These are phyloP conservation scores for Melanerpes aurifrons DNA, from an alignment of 2,113 vertebrate species.

Conservation along the genomic window DNA sequence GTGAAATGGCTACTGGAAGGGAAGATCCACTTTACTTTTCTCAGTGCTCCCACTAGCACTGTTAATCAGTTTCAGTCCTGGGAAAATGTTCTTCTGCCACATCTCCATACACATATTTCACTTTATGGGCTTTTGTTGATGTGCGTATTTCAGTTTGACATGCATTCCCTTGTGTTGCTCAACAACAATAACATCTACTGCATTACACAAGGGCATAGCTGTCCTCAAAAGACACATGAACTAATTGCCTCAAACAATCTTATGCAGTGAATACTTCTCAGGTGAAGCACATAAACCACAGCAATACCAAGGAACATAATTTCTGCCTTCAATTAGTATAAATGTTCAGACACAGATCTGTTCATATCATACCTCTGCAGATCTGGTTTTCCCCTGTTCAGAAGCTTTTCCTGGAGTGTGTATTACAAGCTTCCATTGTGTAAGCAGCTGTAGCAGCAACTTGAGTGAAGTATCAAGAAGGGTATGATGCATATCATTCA, in stretches of 20 bases:
- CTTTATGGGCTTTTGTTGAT: conserved; percentile 18
- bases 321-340: background rate
- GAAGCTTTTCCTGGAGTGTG: conserved; percentile 88
- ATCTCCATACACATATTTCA: conserved; percentile 5
- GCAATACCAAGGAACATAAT: background rate
- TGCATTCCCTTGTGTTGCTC: conserved; percentile 45
- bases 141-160: conserved; percentile 9
- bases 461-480: conserved; percentile 96
- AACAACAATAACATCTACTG: conserved; percentile 55
- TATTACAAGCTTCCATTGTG: conserved; percentile 94
- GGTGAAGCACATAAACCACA: conserved; percentile 19
- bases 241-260: conserved; percentile 22
- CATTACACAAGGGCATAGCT: conserved; percentile 42
- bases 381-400: conserved; percentile 81
- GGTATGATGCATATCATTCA: conserved; percentile 93
- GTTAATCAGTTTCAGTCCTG: conserved; percentile 29
- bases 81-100: conserved; percentile 31
- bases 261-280: conserved; percentile 20
- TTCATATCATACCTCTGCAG: conserved; percentile 83
- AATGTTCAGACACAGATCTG: background rate
- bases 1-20: background rate
- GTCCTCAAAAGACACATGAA: conserved; percentile 36
- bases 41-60: background rate
- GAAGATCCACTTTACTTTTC: background rate
- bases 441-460: conserved; percentile 94